Conservation (phyloP, 2,113 vertebrate genomes). For the Siniperca knerii region DNA sequence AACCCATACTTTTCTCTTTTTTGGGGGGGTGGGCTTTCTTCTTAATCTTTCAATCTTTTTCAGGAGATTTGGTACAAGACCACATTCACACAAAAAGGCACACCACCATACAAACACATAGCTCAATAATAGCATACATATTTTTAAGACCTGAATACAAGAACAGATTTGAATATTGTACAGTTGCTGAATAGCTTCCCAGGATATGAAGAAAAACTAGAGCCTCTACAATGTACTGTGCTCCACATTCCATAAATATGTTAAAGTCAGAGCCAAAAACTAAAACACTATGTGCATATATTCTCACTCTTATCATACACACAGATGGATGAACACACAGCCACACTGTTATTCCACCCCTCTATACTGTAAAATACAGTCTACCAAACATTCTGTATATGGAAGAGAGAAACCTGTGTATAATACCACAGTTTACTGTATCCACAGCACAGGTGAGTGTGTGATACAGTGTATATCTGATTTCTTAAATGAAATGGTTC, state of each 20-base stretch:
- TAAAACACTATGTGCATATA: constrained; percentile 24
- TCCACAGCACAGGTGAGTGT: constrained; percentile 5
- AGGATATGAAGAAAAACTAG: background rate
- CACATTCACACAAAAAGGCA: background rate
- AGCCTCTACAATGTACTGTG: background rate
- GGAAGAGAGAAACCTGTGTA: constrained; percentile 26
- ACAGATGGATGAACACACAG: constrained; percentile 16
- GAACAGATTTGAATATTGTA: constrained; percentile 39
- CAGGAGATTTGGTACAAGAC: background rate
- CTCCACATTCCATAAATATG: constrained; percentile 38
- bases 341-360: background rate
- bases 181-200: constrained; percentile 28
- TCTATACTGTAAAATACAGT: constrained; percentile 7
- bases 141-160: constrained; percentile 24
- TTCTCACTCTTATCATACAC: constrained; percentile 35
- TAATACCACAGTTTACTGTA: background rate
- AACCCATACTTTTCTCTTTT: background rate
- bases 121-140: constrained; percentile 10
- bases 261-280: background rate
- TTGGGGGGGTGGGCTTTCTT: background rate
- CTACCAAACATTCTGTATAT: constrained; percentile 36
- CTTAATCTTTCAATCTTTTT: constrained; percentile 4
- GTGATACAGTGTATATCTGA: background rate
- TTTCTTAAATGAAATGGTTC: background rate
- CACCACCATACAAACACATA: constrained; percentile 3